Evolutionary conservation across 2,888 invertebrate species (phyloP).

Genomic region (Gandaritis pyraliata): DNA sequence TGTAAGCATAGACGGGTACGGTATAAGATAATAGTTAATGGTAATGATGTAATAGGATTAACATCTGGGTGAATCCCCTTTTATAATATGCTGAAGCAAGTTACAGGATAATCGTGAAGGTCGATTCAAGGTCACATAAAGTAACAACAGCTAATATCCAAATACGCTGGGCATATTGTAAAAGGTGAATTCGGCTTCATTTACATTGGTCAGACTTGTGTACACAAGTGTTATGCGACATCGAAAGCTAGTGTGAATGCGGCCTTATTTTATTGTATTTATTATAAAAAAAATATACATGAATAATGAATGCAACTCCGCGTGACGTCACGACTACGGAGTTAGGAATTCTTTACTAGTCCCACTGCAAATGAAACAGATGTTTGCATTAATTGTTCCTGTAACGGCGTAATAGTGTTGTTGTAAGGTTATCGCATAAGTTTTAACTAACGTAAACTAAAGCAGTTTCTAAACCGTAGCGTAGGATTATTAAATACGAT

Average conservation of each 20-base stretch:
- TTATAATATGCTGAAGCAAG: slow-evolving; percentile 60
- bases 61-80: slow-evolving; percentile 62
- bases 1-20: slow-evolving; percentile 72
- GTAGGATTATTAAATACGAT: slow-evolving; percentile 46
- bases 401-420: slow-evolving; percentile 78
- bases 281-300: slow-evolving; percentile 54
- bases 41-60: slow-evolving; percentile 47
- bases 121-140: slow-evolving; percentile 65
- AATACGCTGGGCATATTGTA: slow-evolving; percentile 62
- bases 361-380: slow-evolving; percentile 81
- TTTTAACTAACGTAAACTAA: slow-evolving; percentile 66
- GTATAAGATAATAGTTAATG: slow-evolving; percentile 49
- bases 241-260: slow-evolving; percentile 79
- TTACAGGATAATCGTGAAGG: slow-evolving; percentile 12
- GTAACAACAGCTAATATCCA: slow-evolving; percentile 33
- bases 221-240: slow-evolving; percentile 52
- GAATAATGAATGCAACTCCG: slow-evolving; percentile 60
- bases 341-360: slow-evolving; percentile 76
- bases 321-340: slow-evolving; percentile 60
- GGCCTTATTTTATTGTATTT: slow-evolving; percentile 69
- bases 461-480: slow-evolving; percentile 52
- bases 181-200: slow-evolving; percentile 72
- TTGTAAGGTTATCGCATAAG: slow-evolving; percentile 72
- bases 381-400: slow-evolving; percentile 81
- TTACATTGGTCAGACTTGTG: slow-evolving; percentile 73